Evolutionary conservation across 2,113 vertebrate species (phyloP), one percentile per base, ranked within the genome.

Genomic region (Cathartes aura): DNA sequence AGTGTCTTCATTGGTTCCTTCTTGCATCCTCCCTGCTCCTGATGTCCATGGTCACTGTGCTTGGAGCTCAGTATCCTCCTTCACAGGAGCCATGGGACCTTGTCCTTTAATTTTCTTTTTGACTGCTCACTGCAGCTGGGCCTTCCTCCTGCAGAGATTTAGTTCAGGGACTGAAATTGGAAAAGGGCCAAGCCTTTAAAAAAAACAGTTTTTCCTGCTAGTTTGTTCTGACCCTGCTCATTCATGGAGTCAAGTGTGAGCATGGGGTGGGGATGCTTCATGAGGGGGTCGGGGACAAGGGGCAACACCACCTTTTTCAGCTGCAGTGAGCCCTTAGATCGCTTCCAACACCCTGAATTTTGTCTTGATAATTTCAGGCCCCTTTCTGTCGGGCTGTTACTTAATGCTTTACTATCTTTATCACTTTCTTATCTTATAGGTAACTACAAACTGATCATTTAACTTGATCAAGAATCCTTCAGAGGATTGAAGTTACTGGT

Each of bases 341-440:
- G 68, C 24, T 63, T 91, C 32, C 66, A 74, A 8, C 29, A 42
- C 32, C 11, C 10, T 52, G 58, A 43, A 60, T 90, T 85, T 80
- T 80, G 29, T 66, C 75, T 66, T 89, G 67, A 60, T 74, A 56
- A 82, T 86, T 72, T 89, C 71, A 58, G 53, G 18, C n/a, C 42
- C 48, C 23, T 92, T 92, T 80, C 58, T 80, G 9, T 82, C 82
- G 83, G 82, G 34, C 84, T 86, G 74, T 88, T 90, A 91, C 91
- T 96, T 96, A 97, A 85, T 89, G 53, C 89, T 87, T 91, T 95
- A 73, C 60, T 97, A 29, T 96, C 76, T 97, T 93, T 96, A 97
- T 97, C 32, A 34, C 84, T 95, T 97, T 96, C 94, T 96, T 97
- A 95, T 97, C 81, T 97, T 95, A n/a, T 97, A 96, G 96, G 93